phyloP scores from a whole-genome alignment of 2,113 vertebrate genomes.

The Aphyosemion australe region DNA sequence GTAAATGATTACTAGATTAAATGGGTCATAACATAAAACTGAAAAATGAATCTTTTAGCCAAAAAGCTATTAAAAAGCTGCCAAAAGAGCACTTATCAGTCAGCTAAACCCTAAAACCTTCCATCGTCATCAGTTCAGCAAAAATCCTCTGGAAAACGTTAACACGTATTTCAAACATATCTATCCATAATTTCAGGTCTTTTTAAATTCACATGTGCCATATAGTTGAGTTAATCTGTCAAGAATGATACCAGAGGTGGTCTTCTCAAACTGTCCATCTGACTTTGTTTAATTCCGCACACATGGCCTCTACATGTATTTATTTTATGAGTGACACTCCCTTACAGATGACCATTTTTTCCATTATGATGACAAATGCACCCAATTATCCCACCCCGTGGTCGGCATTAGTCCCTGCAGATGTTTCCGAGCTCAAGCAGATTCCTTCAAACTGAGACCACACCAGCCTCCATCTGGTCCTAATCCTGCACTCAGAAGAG shows the following conservation, averaged over 20 bases:
- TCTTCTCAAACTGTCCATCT: not conserved
- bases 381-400: conserved; percentile 28
- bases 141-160: no score
- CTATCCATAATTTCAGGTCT: conserved; percentile 5
- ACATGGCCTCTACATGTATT: not conserved
- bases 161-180: not conserved
- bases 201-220: not conserved
- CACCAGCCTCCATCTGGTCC: conserved; percentile 38
- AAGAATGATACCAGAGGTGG: not conserved
- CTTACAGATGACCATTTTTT: not conserved
- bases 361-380: conserved; percentile 36
- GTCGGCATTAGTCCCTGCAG: conserved; percentile 18
- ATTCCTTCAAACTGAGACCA: conserved; percentile 26
- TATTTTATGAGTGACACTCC: conserved; percentile 3
- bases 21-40: no score
- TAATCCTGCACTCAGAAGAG: conserved; percentile 11
- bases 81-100: not conserved
- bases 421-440: conserved; percentile 37
- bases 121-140: not conserved
- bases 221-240: not conserved
- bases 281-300: conserved; percentile 2
- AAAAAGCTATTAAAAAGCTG: no score
- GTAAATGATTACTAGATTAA: no score
- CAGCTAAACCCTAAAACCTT: not conserved
- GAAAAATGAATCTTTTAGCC: no score